A percentile compares a stretch with the other conserved stretches of the same genome.
Conservation (phyloP, 2,888 invertebrate genomes). For the Habroteleia sp. region DNA sequence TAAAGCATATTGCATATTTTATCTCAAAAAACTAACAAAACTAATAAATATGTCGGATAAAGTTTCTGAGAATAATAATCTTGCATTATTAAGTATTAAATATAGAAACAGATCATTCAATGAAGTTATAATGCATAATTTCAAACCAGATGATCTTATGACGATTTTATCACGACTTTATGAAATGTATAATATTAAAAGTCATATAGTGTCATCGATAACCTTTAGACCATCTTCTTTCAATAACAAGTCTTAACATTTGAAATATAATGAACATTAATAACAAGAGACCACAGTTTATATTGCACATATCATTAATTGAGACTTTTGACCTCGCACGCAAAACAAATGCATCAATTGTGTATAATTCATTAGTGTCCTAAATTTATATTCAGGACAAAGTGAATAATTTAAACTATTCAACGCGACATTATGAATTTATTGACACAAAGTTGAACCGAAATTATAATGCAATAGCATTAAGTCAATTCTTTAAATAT, state of each 20-base stretch:
- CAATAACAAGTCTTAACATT: constrained; percentile 47
- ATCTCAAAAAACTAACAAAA: too few species aligned
- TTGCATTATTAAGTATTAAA: too few species aligned
- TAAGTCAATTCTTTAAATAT: neutral
- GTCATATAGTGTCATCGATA: constrained; percentile 31
- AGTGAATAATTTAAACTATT: constrained; percentile 43
- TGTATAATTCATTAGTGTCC: constrained; percentile 45
- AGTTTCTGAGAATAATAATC: too few species aligned
- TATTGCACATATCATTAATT: constrained; percentile 53
- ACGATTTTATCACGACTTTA: too few species aligned
- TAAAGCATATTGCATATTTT: too few species aligned
- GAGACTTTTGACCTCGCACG: constrained; percentile 42
- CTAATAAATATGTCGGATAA: too few species aligned
- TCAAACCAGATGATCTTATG: too few species aligned
- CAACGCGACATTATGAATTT: constrained; percentile 23
- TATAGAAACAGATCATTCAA: too few species aligned
- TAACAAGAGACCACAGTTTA: constrained; percentile 28
- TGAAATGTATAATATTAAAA: constrained; percentile 28
- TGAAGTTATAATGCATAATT: too few species aligned
- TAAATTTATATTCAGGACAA: constrained; percentile 41
- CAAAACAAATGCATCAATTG: constrained; percentile 55
- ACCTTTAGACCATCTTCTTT: constrained; percentile 35
- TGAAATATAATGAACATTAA: constrained; percentile 43
- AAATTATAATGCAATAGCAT: constrained; percentile 19
- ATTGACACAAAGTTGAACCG: constrained; percentile 12